Percentiles rank a stretch among this genome's conserved stretches.
Conservation (phyloP, 2,113 vertebrate genomes). For the Alexandromys fortis region DNA sequence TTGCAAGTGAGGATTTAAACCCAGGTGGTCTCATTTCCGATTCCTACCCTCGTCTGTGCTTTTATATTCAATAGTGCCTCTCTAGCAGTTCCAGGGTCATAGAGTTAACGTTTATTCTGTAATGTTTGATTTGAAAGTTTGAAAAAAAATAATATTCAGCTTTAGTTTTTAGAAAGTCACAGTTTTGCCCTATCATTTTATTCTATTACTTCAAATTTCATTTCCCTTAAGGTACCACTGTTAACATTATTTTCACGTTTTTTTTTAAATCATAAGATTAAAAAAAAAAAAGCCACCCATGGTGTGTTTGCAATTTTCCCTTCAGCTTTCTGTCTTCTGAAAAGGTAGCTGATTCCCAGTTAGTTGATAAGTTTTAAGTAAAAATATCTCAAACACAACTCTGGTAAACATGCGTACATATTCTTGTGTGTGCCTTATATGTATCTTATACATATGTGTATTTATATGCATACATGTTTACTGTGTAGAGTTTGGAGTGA, state of each 20-base stretch:
- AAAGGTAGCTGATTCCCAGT: not conserved
- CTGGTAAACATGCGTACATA: not conserved
- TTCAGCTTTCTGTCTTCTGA: slow-evolving; percentile 36
- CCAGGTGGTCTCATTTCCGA: slow-evolving; percentile 60
- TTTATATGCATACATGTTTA: not conserved
- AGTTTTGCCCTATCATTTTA: not conserved
- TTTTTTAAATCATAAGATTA: not conserved
- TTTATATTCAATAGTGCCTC: slow-evolving; percentile 34
- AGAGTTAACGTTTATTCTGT: slow-evolving; percentile 52
- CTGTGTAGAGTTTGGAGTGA: not conserved
- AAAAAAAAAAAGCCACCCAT: not conserved
- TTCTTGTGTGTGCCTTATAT: not conserved
- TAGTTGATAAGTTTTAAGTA: not conserved
- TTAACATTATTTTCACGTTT: slow-evolving; percentile 18
- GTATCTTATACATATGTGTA: too few species aligned
- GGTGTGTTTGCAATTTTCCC: not conserved
- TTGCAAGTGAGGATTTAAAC: slow-evolving; percentile 44
- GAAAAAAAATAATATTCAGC: slow-evolving; percentile 52
- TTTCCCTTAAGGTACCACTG: not conserved
- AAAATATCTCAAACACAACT: not conserved
- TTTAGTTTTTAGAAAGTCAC: not conserved
- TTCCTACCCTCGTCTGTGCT: not conserved
- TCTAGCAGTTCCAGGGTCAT: not conserved
- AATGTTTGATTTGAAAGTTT: slow-evolving; percentile 57
- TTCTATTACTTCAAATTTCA: not conserved